Base-by-base conservation (phyloP, 1,140 invertebrate species). In the Latrodectus geometricus region DNA sequence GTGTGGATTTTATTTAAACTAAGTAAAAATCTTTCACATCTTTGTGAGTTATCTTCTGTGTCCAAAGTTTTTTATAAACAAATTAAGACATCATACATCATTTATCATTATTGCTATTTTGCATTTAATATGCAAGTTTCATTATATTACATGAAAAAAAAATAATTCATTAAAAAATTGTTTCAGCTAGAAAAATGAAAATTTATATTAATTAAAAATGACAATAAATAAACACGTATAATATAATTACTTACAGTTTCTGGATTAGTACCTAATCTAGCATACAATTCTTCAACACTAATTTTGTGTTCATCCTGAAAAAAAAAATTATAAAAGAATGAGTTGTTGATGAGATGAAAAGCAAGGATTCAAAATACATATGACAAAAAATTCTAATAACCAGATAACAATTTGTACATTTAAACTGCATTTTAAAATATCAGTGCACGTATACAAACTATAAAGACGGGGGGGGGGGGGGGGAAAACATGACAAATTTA, bases 231-330 rank as follows among this genome's bases (percentile, higher is more conserved):
- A 15, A 17, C 17, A 75, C 12, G 3, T 61, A 9, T n/a, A 76
- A 72, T 11, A 52, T 12, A 50, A 9, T 66, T 50, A 83, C 83
- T 81, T 86, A 88, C 95, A 93, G 95, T 97, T 93, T 97, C 96
- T 89, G 97, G 96, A 93, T 99, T 96, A 91, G 97, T 97, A 91
- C 96, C 95, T 93, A 98, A 96, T 93, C 97, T 94, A 93, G 96
- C 95, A 93, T 97, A 98, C 89, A 99, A 93, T 93, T 99, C 97
- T 92, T 99, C 97, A 89, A 98, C 94, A 91, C 96, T 94, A 91
- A 99, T 95, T 94, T 97, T 98, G 93, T 99, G 98, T 93, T 96
- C 97, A 92, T 99, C 87, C 87, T 88, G 68, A 0, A 73, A 85
- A 76, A 65, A 74, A 11, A 56, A 23, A 35, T 1, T n/a, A n/a